phyloP scores from a whole-genome alignment of 92 coral and sea anemone genomes.

The Umimayanthus kanabou region DNA sequence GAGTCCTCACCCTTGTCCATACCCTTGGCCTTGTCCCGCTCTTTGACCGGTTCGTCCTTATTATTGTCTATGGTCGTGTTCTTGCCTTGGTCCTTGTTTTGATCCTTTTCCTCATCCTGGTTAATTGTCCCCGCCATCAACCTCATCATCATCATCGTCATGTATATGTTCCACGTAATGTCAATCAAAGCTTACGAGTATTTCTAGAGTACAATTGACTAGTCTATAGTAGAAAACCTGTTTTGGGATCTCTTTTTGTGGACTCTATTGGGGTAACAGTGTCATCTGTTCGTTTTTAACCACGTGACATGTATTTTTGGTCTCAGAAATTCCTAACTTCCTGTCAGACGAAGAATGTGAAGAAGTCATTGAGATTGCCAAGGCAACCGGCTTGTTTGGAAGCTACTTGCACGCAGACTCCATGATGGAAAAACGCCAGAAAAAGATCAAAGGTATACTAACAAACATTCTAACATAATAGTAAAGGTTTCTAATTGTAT shows the following conservation, averaged over 20 bases:
- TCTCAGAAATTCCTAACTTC: slow-evolving; percentile 83
- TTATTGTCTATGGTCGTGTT: too few species aligned
- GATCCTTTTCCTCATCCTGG: background rate
- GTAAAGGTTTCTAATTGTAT: background rate
- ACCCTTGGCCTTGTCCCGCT: background rate
- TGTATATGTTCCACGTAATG: too few species aligned
- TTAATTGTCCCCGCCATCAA: background rate
- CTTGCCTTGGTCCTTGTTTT: background rate
- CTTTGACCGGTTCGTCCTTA: too few species aligned
- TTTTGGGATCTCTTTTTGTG: background rate
- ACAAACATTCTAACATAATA: background rate
- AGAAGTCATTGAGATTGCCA: slow-evolving; percentile 72
- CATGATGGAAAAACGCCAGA: slow-evolving; percentile 53
- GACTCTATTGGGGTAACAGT: background rate
- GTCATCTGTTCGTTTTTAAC: background rate
- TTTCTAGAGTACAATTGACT: background rate
- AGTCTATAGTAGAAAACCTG: background rate
- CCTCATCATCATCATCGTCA: background rate
- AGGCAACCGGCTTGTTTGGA: slow-evolving; percentile 70
- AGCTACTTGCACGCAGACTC: slow-evolving; percentile 71
- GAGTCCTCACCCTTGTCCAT: background rate
- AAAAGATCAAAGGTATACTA: slow-evolving; percentile 27
- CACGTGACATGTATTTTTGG: background rate
- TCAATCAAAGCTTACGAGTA: too few species aligned
- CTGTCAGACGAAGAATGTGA: slow-evolving; percentile 79